phyloP scores from a whole-genome alignment of 2,888 invertebrate species.

The Folsomia manolachei region DNA sequence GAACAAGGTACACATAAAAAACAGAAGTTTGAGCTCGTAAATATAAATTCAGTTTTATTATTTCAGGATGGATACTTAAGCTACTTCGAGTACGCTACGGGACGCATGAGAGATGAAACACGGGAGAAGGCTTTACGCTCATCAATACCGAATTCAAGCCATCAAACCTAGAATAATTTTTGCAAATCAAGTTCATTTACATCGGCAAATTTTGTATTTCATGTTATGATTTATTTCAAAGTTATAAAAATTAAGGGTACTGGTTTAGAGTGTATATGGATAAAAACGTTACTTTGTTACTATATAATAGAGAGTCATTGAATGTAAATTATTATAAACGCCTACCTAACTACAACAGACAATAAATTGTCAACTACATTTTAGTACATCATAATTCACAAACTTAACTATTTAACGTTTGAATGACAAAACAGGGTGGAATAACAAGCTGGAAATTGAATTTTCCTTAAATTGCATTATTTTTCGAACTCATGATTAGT shows the following conservation, averaged over 20 bases:
- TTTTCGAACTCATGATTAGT: neutral
- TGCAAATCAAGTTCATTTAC: neutral
- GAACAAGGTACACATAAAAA: slow-evolving; percentile 60
- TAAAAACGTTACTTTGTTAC: too few relatives aligned
- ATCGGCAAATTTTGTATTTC: neutral
- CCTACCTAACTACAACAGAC: neutral
- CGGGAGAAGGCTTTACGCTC: slow-evolving; percentile 27
- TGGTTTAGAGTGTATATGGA: too few relatives aligned
- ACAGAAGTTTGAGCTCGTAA: neutral
- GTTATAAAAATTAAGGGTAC: too few relatives aligned
- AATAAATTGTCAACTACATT: too few relatives aligned
- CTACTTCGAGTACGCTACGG: slow-evolving; percentile 72
- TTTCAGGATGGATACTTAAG: slow-evolving; percentile 67
- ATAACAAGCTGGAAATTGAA: neutral
- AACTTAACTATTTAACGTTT: neutral
- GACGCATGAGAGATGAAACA: slow-evolving; percentile 54
- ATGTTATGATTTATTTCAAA: neutral
- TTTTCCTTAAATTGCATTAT: too few relatives aligned
- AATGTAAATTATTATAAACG: too few relatives aligned
- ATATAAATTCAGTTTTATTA: neutral
- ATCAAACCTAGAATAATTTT: neutral
- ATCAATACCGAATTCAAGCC: neutral
- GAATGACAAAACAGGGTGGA: neutral
- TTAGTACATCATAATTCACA: too few relatives aligned
- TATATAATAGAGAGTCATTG: neutral